These are phyloP conservation scores for Castor canadensis DNA, from an alignment of 2,113 vertebrate species.

Conservation along the genomic window DNA sequence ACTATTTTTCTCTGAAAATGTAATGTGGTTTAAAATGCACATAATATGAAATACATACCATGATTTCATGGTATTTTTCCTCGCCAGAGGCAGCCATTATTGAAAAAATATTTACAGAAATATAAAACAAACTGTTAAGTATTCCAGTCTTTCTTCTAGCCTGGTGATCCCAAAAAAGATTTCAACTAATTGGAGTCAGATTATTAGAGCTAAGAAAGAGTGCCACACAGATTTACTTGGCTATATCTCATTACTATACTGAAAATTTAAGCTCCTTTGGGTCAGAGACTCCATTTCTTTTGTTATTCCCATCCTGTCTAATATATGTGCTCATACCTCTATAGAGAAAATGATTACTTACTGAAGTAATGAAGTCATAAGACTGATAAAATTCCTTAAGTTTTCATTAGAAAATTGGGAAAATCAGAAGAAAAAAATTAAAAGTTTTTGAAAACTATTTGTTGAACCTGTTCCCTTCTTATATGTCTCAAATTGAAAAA, in stretches of 20 bases:
- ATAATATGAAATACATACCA: neutral
- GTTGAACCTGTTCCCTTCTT: neutral
- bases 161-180: neutral
- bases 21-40: neutral
- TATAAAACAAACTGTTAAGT: neutral
- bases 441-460: neutral
- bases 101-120: conserved; percentile 5
- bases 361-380: neutral
- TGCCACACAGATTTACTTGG: neutral
- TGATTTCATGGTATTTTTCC: neutral
- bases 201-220: neutral
- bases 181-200: neutral
- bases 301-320: neutral
- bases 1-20: neutral
- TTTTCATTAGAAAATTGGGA: conserved; percentile 24
- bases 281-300: neutral
- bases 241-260: neutral
- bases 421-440: neutral
- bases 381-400: neutral
- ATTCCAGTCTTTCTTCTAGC: neutral
- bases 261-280: neutral
- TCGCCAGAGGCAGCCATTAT: neutral
- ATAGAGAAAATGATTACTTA: neutral
- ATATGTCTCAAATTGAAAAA: conserved; percentile 11
- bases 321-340: neutral